A percentile compares a stretch with the other conserved stretches of the same genome.
phyloP scores from a whole-genome alignment of 92 coral and sea anemone species.

The Palythoa grandiflora region DNA sequence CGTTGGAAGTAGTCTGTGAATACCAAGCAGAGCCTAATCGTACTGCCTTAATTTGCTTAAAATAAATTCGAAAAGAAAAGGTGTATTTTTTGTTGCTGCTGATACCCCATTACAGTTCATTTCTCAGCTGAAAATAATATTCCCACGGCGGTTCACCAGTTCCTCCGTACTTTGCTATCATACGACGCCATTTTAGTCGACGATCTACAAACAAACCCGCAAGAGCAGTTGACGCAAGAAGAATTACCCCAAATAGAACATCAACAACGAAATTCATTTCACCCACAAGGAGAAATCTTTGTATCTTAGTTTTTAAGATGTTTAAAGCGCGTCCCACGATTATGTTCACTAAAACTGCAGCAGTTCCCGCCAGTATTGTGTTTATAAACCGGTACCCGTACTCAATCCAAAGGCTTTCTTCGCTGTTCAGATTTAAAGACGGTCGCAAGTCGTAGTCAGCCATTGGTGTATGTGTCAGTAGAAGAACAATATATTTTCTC shows the following conservation, averaged over 20 bases:
- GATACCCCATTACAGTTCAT: background rate
- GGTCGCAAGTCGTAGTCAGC: background rate
- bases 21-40: background rate
- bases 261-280: constrained; percentile 70
- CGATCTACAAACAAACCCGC: constrained; percentile 61
- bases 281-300: constrained; percentile 28
- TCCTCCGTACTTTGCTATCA: constrained; percentile 54
- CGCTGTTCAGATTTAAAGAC: background rate
- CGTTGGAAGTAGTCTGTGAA: too few species aligned
- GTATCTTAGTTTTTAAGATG: constrained; percentile 25
- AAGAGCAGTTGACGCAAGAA: constrained; percentile 59
- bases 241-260: constrained; percentile 57
- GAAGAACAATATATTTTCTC: background rate
- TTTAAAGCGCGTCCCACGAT: constrained; percentile 36
- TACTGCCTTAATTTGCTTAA: background rate
- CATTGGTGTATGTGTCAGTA: background rate
- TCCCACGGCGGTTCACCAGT: constrained; percentile 51
- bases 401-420: constrained; percentile 47
- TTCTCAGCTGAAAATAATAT: constrained; percentile 31
- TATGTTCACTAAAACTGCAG: constrained; percentile 64
- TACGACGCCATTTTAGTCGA: constrained; percentile 58
- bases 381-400: constrained; percentile 64
- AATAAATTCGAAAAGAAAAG: background rate
- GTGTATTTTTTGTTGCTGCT: background rate
- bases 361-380: constrained; percentile 62